These are phyloP conservation scores for Hydriomena furcata DNA, from an alignment of 2,888 invertebrate species.

Conservation along the genomic window DNA sequence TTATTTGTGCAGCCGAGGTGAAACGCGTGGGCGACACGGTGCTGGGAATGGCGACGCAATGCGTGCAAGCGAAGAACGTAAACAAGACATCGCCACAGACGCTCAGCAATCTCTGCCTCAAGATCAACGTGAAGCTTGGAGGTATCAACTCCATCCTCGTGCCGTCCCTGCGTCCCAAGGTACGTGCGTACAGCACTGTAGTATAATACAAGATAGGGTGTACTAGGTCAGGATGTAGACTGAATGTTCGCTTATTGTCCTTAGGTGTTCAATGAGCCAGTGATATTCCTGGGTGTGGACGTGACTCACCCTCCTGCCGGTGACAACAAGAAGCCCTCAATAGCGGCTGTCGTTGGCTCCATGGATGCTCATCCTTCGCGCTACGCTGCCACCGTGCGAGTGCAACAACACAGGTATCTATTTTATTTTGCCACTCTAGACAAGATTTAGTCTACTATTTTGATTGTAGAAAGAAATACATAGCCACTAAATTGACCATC, in stretches of 20 bases:
- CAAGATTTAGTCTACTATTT: constrained; percentile 1
- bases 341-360: constrained; percentile 99
- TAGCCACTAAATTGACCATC: too few species aligned
- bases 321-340: constrained; percentile 99
- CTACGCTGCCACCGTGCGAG: constrained; percentile 98
- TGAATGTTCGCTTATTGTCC: too few species aligned
- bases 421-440: background rate
- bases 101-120: constrained; percentile 98
- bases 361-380: constrained; percentile 99
- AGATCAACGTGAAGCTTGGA: constrained; percentile 99
- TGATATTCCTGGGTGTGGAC: constrained; percentile 99
- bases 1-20: constrained; percentile 92
- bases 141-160: constrained; percentile 99
- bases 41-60: constrained; percentile 99
- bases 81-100: constrained; percentile 99
- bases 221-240: too few species aligned
- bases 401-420: constrained; percentile 92
- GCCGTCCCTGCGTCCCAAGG: constrained; percentile 97
- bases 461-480: background rate
- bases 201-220: background rate
- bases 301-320: constrained; percentile 99
- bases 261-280: constrained; percentile 98
- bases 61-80: constrained; percentile 99
- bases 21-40: constrained; percentile 99
- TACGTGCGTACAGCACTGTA: constrained; percentile 7